Base-by-base conservation (phyloP, 2,888 invertebrate species). In the Meiosimyza decipiens region DNA sequence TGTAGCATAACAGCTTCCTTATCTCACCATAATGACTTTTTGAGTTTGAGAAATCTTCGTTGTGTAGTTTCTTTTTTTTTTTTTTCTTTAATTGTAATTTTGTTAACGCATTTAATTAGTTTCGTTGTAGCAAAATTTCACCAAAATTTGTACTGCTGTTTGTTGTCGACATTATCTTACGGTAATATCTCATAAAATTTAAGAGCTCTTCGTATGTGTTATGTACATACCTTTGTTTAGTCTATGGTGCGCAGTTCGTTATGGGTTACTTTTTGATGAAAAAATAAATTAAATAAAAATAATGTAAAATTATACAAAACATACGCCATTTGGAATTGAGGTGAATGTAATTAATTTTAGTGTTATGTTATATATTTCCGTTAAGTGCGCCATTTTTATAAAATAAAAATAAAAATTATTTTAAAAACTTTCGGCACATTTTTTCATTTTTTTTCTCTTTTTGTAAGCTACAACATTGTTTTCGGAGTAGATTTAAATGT, bases 91-190 rank as follows among this genome's bases (percentile, higher is more conserved):
- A n/a, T 22, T 64, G 40, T 9, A 9, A 40, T 40, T 40, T 40
- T 40, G 40, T 40, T 33, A 57, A 57, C 28, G 28, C n/a, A 50
- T 50, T 59, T 68, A 57, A 68, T 68, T 68, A 68, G 68, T 68
- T 68, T 59, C 59, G 50, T 68, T 59, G 68, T 57, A 68, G n/a
- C 7, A 51, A 59, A 68, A 40, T 68, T 68, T 68, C 68, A 59
- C 68, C 68, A 68, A 68, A 68, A 49, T 49, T 28, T 52, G 22
- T 65, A 40, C 22, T 16, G 40, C 16, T 9, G 7, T 47, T 63
- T 63, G 33, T 49, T 49, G 12, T 63, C 18, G 16, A 64, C 64
- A 22, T 28, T 13, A 52, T 64, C 64, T 64, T 64, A 50, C 28
- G 49, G 47, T 64, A 51, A 49, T 51, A 51, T 16, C 51, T 6